Conservation (phyloP, 2,888 invertebrate species). For the Listrodromus nycthemerus region DNA sequence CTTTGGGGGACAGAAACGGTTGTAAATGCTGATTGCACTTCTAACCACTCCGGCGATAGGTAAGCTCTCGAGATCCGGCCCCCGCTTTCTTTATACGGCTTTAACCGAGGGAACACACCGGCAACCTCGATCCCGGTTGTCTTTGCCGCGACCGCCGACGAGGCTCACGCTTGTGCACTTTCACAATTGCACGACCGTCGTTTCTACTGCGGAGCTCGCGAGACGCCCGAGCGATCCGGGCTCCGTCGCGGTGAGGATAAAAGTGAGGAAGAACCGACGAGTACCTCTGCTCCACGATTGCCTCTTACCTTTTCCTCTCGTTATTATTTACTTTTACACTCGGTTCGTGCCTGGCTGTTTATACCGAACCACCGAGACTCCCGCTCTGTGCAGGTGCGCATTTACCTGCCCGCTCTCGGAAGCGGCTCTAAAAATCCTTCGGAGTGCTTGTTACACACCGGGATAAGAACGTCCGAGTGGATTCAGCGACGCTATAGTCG, state of each 20-base stretch:
- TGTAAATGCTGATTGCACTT: constrained; percentile 81
- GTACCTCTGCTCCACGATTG: constrained; percentile 34
- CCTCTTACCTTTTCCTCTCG: constrained; percentile 21
- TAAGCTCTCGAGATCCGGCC: constrained; percentile 55
- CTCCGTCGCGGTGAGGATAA: constrained; percentile 36
- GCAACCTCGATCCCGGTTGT: constrained; percentile 14
- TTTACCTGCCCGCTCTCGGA: background rate
- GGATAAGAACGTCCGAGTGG: constrained; percentile 50
- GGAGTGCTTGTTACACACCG: constrained; percentile 49
- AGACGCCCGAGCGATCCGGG: constrained; percentile 3
- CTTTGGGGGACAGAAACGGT: constrained; percentile 74
- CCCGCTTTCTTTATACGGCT: constrained; percentile 68
- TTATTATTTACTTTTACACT: constrained; percentile 58
- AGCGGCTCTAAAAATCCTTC: constrained; percentile 35
- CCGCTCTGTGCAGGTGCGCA: constrained; percentile 3
- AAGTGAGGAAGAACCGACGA: constrained; percentile 10
- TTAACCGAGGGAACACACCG: constrained; percentile 34
- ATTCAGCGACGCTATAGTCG: constrained; percentile 37
- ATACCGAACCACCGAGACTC: constrained; percentile 13
- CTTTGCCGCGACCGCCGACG: constrained; percentile 21
- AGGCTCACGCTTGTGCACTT: background rate
- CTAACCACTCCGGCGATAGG: constrained; percentile 72
- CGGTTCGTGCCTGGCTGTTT: constrained; percentile 14
- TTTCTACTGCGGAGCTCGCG: background rate
- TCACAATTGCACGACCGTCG: constrained; percentile 20